These are phyloP conservation scores for Callorhinus ursinus DNA, from an alignment of 2,113 vertebrate genomes.

Conservation along the genomic window DNA sequence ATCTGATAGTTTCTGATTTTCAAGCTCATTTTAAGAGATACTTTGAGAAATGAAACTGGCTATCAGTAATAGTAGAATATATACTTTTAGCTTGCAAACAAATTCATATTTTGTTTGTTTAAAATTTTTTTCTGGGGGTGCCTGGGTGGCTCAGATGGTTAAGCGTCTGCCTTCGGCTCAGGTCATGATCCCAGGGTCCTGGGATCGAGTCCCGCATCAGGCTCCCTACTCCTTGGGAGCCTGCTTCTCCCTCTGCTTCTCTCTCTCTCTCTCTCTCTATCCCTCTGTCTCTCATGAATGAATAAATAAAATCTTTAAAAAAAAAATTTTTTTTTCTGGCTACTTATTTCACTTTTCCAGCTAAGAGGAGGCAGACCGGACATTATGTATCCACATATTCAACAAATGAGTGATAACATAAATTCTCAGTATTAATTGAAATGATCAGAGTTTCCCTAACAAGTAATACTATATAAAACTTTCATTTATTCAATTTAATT, in stretches of 20 bases:
- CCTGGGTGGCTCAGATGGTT: too few species aligned
- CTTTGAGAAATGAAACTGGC: neutral
- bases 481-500: neutral
- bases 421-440: neutral
- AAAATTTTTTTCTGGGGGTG: neutral
- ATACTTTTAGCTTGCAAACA: neutral
- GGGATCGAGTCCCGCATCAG: too few species aligned
- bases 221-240: too few species aligned
- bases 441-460: neutral
- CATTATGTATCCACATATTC: neutral
- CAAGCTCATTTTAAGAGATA: neutral
- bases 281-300: too few species aligned
- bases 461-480: neutral
- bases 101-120: neutral
- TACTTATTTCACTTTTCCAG: neutral
- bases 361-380: neutral
- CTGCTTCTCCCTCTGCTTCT: too few species aligned
- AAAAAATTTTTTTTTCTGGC: neutral
- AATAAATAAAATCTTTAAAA: too few species aligned
- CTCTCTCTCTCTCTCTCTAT: too few species aligned
- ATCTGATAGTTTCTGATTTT: neutral
- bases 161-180: too few species aligned
- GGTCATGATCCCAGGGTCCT: too few species aligned
- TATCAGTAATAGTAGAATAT: neutral
- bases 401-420: neutral